Percentiles rank a stretch among this genome's conserved stretches.
Conservation (phyloP, 2,888 invertebrate genomes). For the Gortyna flavago region DNA sequence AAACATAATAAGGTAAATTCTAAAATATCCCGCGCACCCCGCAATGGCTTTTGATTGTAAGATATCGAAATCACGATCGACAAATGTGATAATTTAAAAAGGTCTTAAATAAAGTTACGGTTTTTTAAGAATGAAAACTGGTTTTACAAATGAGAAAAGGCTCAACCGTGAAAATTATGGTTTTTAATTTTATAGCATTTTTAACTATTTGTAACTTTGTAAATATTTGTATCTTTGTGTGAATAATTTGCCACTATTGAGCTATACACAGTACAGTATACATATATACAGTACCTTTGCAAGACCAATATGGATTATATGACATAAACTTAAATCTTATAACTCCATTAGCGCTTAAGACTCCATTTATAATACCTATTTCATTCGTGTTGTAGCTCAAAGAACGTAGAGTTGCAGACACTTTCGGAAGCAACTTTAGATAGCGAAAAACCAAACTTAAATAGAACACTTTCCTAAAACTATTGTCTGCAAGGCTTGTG, state of each 20-base stretch:
- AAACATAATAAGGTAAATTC: background rate
- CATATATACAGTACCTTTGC: background rate
- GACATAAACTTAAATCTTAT: background rate
- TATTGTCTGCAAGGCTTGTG: slow-evolving; percentile 55
- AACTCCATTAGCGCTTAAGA: background rate
- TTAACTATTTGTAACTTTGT: too few relatives aligned
- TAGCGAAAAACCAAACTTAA: slow-evolving; percentile 52
- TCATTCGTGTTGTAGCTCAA: background rate
- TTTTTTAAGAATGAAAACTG: background rate
- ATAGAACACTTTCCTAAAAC: slow-evolving; percentile 50
- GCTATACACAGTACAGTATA: too few relatives aligned
- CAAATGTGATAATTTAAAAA: too few relatives aligned
- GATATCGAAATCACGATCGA: too few relatives aligned
- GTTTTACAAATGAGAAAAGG: background rate
- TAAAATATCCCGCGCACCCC: background rate
- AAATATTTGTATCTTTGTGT: too few relatives aligned
- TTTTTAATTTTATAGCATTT: background rate
- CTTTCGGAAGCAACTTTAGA: slow-evolving; percentile 48
- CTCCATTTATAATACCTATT: background rate
- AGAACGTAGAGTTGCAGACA: slow-evolving; percentile 22
- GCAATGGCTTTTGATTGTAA: background rate
- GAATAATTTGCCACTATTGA: background rate
- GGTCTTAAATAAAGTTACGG: too few relatives aligned
- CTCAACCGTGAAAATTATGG: background rate
- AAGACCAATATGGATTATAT: background rate